Base-by-base conservation (phyloP, 1,140 invertebrate species). In the Eupeodes corollae region DNA sequence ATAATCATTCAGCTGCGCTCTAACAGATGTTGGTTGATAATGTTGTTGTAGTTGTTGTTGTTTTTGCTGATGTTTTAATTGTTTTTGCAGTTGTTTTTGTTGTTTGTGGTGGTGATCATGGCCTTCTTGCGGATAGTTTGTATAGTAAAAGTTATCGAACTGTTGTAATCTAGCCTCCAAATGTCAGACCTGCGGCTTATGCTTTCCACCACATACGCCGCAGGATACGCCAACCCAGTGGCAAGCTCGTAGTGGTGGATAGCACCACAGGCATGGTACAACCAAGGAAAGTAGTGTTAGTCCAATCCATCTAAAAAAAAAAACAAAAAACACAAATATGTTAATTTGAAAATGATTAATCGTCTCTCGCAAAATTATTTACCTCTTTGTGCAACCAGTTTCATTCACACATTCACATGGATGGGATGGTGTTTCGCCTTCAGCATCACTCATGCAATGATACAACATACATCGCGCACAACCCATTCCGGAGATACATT, bases 261-360 rank as follows among this genome's bases (percentile, higher is more conserved):
- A 95, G 70, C 89, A 89, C 79, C 90, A 95, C 48, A 96, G 76
- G 71, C 92, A 95, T 47, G 91, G 92, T 58, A 95, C 82, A 56
- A 95, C 71, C 45, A 95, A 68, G 34, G 88, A 91, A 34, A 95
- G 77, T 47, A 94, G 71, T 13, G 86, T 81, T 54, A 95, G 70
- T 49, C 87, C 86, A 49, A 90, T 67, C 91, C 92, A 96, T 42
- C 77, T 80, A 60, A 3, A 64, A 58, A 32, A 48, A 38, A 40
- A 46, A 37, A 26, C 5, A 15, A 5, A 26, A 26, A 26, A 26
- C 8, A 26, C 21, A 26, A 5, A 26, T 26, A 26, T 8, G 8
- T 5, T 5, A 26, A 26, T 26, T 5, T 26, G 8, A 26, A 5
- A 26, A 26, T 5, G 21, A 26, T 26, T 5, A 26, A 26, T 26